A percentile compares a stretch with the other conserved stretches of the same genome.
Conservation (phyloP, 1,140 invertebrate genomes). For the Lepidurus packardi region DNA sequence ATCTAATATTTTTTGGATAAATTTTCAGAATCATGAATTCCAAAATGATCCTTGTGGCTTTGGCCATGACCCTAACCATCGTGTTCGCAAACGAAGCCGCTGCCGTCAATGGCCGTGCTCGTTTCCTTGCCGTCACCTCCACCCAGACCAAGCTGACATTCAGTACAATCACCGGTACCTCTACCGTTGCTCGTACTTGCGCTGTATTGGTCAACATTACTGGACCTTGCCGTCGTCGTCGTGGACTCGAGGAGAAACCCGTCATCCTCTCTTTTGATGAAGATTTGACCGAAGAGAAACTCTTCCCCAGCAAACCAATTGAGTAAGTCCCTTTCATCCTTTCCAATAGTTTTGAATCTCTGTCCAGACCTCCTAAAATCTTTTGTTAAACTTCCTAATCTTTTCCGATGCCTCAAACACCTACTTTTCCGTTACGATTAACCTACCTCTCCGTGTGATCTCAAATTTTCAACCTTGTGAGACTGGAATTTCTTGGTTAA, state of each 20-base stretch:
- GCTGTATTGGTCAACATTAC: slow-evolving; percentile 32
- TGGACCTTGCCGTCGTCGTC: slow-evolving; percentile 23
- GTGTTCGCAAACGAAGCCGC: neutral
- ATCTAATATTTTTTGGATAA: neutral
- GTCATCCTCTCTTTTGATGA: slow-evolving; percentile 32
- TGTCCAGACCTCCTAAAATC: neutral
- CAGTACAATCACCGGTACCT: neutral
- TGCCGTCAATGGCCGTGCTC: neutral
- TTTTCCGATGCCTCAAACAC: no score
- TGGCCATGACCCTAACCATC: neutral
- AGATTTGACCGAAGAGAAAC: slow-evolving; percentile 11
- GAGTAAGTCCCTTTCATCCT: neutral
- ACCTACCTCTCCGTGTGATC: no score
- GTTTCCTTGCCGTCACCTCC: neutral
- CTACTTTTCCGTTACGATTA: no score
- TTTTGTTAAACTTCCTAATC: no score
- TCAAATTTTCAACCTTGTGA: no score
- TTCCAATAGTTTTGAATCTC: neutral
- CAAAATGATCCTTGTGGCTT: slow-evolving; percentile 8
- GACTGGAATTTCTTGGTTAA: no score
- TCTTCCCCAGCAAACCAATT: neutral
- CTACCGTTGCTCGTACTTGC: slow-evolving; percentile 27
- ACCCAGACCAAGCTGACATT: neutral
- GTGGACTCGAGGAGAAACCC: slow-evolving; percentile 26
- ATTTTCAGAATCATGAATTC: slow-evolving; percentile 7